Conservation (phyloP, 1,140 invertebrate species). For the Chelonus insularis region DNA sequence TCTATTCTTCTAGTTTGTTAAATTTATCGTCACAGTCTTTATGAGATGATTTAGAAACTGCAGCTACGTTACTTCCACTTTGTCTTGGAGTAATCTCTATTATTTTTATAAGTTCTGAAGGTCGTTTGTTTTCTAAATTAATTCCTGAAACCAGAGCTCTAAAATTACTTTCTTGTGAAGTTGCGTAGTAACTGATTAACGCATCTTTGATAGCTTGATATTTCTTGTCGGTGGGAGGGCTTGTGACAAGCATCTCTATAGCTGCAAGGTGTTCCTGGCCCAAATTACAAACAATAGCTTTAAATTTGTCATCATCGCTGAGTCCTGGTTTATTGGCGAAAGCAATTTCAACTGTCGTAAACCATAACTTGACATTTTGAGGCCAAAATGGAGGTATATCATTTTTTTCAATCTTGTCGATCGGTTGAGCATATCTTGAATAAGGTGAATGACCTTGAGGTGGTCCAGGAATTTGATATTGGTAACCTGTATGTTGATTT, state of each 20-base stretch:
- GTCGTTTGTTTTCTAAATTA: no score
- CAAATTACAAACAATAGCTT: background rate
- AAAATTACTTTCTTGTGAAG: background rate
- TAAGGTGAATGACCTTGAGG: no score
- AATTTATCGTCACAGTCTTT: background rate
- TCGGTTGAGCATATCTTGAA: no score
- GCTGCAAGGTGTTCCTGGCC: background rate
- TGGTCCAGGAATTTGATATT: no score
- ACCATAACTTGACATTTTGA: slow-evolving; percentile 8
- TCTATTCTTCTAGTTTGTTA: background rate
- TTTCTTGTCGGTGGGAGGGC: background rate
- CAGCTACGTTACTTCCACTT: background rate
- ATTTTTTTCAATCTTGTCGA: background rate
- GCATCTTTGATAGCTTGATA: slow-evolving; percentile 9
- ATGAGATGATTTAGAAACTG: background rate
- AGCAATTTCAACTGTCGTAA: background rate
- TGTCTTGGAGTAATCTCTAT: slow-evolving; percentile 28
- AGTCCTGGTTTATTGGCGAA: background rate
- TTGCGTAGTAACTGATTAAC: background rate
- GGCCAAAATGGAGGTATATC: slow-evolving; percentile 6
- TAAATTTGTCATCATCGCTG: background rate
- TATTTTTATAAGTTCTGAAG: no score
- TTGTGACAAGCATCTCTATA: background rate
- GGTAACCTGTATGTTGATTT: no score
- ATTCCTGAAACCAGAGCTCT: slow-evolving; percentile 24